phyloP scores from a whole-genome alignment of 2,113 vertebrate species.

The Murina feae region DNA sequence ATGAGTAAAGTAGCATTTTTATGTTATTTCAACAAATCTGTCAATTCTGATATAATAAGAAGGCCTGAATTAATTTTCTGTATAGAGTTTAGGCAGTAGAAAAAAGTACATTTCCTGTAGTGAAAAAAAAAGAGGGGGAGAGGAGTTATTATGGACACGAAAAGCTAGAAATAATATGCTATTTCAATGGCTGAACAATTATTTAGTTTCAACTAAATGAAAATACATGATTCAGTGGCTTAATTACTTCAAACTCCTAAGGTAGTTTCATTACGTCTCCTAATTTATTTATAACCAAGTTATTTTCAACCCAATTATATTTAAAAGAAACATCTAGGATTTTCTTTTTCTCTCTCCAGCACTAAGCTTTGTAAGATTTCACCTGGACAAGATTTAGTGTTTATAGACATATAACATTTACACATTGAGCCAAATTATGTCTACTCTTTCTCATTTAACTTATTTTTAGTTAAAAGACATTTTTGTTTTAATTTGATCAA shows the following conservation, averaged over 20 bases:
- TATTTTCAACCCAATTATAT: constrained; percentile 47
- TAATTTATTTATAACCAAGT: constrained; percentile 56
- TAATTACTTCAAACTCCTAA: constrained; percentile 60
- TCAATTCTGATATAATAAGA: neutral
- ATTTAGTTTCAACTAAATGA: constrained; percentile 51
- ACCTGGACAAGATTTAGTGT: neutral
- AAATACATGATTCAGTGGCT: constrained; percentile 6
- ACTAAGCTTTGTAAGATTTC: neutral
- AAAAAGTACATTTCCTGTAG: neutral
- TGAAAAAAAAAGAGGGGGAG: neutral
- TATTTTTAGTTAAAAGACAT: constrained; percentile 32
- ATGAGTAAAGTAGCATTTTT: neutral
- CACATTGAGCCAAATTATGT: neutral
- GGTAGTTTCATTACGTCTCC: neutral
- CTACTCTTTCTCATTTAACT: neutral
- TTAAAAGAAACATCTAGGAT: constrained; percentile 13
- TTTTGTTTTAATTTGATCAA: constrained; percentile 29
- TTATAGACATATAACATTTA: neutral
- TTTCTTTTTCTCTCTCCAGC: neutral
- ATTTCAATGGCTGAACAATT: neutral
- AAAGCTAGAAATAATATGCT: neutral
- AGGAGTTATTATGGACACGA: neutral
- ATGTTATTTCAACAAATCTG: neutral
- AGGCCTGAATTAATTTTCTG: neutral
- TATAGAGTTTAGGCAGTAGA: neutral